Percentiles rank a stretch among this genome's conserved stretches.
Conservation (phyloP, 2,797 vertebrate species). For the Bufotes viridis region DNA sequence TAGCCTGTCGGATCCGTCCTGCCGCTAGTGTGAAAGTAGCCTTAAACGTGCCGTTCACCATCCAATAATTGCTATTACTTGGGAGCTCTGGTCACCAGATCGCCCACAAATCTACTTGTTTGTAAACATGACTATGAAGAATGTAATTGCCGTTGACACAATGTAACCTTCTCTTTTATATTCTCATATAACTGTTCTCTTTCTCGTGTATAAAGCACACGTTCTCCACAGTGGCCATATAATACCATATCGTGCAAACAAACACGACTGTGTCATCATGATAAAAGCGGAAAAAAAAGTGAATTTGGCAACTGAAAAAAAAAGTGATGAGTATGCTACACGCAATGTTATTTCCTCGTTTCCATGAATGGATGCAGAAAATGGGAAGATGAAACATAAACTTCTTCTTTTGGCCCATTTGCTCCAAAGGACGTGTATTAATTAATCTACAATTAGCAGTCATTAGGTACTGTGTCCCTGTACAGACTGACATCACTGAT, state of each 20-base stretch:
- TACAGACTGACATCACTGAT: too few species aligned
- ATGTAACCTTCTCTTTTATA: too few species aligned
- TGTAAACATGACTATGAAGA: too few species aligned
- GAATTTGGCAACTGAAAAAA: background rate
- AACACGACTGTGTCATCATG: conserved; percentile 11
- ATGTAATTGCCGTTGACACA: too few species aligned
- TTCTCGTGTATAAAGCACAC: background rate
- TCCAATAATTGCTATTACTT: too few species aligned
- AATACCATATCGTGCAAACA: background rate
- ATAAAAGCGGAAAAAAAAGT: conserved; percentile 15
- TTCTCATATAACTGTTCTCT: background rate
- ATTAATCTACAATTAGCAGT: background rate
- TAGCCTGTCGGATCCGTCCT: too few species aligned
- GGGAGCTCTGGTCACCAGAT: too few species aligned
- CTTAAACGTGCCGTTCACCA: too few species aligned
- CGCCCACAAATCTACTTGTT: too few species aligned
- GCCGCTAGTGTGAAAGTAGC: too few species aligned
- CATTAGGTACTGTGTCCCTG: too few species aligned
- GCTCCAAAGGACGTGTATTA: background rate
- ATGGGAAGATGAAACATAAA: background rate
- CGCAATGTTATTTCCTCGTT: conserved; percentile 1
- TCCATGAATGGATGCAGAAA: background rate
- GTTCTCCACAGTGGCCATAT: too few species aligned
- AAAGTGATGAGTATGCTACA: conserved; percentile 21
- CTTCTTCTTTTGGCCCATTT: background rate